Evolutionary conservation across 2,113 vertebrate species (phyloP).

Genomic region (Prinia subflava): DNA sequence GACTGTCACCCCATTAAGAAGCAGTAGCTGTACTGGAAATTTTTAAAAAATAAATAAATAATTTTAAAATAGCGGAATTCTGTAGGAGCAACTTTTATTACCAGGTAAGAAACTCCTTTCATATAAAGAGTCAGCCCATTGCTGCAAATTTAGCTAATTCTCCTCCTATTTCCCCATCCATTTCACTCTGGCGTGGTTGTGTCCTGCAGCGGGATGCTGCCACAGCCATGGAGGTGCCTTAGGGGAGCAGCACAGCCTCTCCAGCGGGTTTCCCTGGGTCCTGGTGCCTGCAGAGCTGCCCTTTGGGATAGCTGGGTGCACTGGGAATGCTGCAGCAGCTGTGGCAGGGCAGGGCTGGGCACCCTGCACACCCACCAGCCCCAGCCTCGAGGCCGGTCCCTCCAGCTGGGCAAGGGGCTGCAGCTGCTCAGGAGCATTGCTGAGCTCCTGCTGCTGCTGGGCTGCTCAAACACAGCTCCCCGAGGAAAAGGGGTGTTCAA

Average conservation of each 20-base stretch:
- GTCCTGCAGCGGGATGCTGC: not conserved
- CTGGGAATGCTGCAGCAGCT: not conserved
- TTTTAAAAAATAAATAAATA: not conserved
- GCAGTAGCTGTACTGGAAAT: not conserved
- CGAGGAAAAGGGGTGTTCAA: not conserved
- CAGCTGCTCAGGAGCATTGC: not conserved
- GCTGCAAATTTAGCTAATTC: not conserved
- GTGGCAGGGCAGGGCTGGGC: not conserved
- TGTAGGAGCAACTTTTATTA: not conserved
- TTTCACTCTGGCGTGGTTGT: not conserved
- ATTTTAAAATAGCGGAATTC: not conserved
- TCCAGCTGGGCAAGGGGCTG: not conserved
- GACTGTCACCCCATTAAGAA: constrained; percentile 5
- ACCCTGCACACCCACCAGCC: not conserved
- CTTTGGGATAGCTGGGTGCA: rapidly evolving
- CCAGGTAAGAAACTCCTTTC: not conserved
- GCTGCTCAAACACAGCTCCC: not conserved
- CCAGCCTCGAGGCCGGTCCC: rapidly evolving
- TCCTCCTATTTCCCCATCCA: not conserved
- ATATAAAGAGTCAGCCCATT: not conserved
- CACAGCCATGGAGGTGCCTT: not conserved
- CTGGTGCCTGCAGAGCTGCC: not conserved
- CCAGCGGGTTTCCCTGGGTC: rapidly evolving
- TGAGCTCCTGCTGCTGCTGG: not conserved
- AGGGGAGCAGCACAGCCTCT: not conserved